Evolutionary conservation across 64 coral and sea anemone genomes (phyloP).

Genomic region (Dendrophyllia cribrosa): DNA sequence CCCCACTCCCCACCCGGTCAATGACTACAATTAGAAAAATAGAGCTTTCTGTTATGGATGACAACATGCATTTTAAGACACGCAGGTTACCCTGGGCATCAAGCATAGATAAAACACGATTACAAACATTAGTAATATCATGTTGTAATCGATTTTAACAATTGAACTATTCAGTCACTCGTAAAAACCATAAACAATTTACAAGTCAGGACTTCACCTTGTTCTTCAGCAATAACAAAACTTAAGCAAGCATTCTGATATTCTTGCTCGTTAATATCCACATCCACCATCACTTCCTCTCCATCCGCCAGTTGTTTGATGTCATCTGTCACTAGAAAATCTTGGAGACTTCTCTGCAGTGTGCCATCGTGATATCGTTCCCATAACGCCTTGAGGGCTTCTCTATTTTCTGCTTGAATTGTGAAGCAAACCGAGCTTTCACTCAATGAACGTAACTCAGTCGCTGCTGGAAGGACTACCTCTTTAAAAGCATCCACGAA

Average conservation of each 20-base stretch:
- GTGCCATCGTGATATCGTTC: slow-evolving; percentile 3
- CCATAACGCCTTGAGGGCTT: background rate
- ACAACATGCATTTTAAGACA: too few relatives aligned
- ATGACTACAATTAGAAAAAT: too few relatives aligned
- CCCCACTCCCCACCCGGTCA: too few relatives aligned
- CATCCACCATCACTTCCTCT: background rate
- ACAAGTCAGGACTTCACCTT: too few relatives aligned
- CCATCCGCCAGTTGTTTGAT: background rate
- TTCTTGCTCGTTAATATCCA: background rate
- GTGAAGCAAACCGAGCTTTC: background rate
- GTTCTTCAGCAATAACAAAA: background rate
- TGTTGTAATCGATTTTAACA: too few relatives aligned
- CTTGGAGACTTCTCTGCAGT: background rate
- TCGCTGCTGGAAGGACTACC: background rate
- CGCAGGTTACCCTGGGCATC: too few relatives aligned
- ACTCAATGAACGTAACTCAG: background rate
- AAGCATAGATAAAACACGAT: too few relatives aligned
- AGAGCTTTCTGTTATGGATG: too few relatives aligned
- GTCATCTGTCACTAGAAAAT: background rate
- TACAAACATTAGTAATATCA: too few relatives aligned
- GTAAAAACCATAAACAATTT: too few relatives aligned
- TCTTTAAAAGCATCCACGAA: too few relatives aligned
- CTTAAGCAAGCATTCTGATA: background rate
- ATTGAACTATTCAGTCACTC: too few relatives aligned
- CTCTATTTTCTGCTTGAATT: background rate